Base-by-base conservation (phyloP, 2,797 vertebrate species). In the Amblyopsis hoosieri region DNA sequence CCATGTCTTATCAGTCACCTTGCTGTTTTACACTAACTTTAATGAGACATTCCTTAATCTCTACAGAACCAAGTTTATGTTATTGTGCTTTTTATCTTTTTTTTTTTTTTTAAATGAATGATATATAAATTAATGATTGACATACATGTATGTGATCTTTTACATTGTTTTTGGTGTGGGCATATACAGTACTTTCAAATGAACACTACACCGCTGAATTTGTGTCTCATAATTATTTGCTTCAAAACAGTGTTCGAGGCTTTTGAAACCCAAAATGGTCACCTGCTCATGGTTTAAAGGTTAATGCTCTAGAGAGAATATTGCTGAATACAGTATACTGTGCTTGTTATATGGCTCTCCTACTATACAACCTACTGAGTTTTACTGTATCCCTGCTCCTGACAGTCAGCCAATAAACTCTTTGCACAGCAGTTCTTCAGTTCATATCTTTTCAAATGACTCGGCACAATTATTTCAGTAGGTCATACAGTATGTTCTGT, bases 391-490 rank as follows among this genome's bases (percentile, higher is more conserved):
- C 69, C 72, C 66, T 67, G 82, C 78, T 66, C 57, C 77, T 84
- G 76, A 88, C 79, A 76, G 74, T 83, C 79, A 51, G 64, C 79
- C 84, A 90, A 91, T 91, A 90, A 91, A 90, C 67, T 65, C 77
- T 82, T 90, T 86, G 85, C 86, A 87, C 88, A 89, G 52, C 48
- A 53, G 17, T 46, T 29, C 14, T 51, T 52, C 45, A 50, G 14
- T 37, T 37, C 33, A 1, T 37, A 8, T 37, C 33, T 37, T 37
- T 37, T 37, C 5, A 37, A 37, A 37, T 37, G 33, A 37, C 8
- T 8, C 33, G 3, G 7, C 33, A 37, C 33, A 29, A 29, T 29
- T 29, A 29, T 29, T 29, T 29, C 23, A 29, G 23, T 29, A 4
- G 23, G 23, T 29, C 23, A 29, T 3, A 29, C 3, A 29, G 23